Percentiles rank a stretch among this genome's conserved stretches.
These are phyloP conservation scores for Porites australiensis DNA, from an alignment of 64 coral and sea anemone species.

Conservation along the genomic window DNA sequence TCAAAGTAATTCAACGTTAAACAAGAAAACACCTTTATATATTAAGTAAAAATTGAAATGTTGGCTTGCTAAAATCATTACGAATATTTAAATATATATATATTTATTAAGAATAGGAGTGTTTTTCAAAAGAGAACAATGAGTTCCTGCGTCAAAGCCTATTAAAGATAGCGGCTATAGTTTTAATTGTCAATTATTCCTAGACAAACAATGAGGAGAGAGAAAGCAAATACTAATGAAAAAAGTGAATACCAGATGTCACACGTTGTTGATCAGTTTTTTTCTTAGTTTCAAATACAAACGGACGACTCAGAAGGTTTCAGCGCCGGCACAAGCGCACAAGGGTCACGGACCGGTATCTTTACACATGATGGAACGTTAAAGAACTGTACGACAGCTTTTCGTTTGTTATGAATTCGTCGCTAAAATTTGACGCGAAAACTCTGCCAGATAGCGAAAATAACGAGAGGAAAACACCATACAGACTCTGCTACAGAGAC, in stretches of 20 bases:
- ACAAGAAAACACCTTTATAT: too few relatives aligned
- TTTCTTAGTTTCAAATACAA: neutral
- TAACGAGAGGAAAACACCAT: neutral
- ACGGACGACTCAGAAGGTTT: neutral
- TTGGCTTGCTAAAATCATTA: too few relatives aligned
- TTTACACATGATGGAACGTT: too few relatives aligned
- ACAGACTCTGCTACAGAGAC: neutral
- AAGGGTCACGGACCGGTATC: too few relatives aligned
- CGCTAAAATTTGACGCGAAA: neutral
- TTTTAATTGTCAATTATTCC: constrained; percentile 1
- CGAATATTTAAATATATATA: too few relatives aligned
- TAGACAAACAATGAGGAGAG: neutral
- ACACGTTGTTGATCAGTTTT: neutral
- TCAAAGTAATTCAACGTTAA: too few relatives aligned
- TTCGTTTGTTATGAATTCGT: neutral
- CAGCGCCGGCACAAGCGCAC: too few relatives aligned
- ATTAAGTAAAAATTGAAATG: too few relatives aligned
- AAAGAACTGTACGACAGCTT: neutral
- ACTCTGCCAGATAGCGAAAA: neutral
- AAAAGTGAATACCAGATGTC: neutral
- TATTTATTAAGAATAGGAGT: too few relatives aligned
- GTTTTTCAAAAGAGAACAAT: too few relatives aligned
- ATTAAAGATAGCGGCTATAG: neutral
- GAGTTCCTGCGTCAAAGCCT: neutral
- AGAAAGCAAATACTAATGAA: too few relatives aligned